Base-by-base conservation (phyloP, 2,888 invertebrate species). In the Agrochola lota region DNA sequence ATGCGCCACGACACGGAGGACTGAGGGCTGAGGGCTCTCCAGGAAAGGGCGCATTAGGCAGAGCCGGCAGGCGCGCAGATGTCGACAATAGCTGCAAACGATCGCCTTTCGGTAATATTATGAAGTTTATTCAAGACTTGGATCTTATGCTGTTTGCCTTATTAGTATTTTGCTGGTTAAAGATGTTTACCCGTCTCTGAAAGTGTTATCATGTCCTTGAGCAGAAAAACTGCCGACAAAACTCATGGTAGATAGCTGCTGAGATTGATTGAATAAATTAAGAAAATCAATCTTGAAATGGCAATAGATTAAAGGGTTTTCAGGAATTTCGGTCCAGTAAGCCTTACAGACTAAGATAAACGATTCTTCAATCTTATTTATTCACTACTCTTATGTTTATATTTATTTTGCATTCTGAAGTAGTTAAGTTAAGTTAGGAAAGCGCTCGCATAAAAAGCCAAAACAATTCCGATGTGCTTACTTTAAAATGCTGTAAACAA, bases 51-150 rank as follows among this genome's bases (percentile, higher is more conserved):
- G 49, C 81, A 71, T 74, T 76, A 72, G 60, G 60, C 26, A 55
- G 64, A 68, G 83, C 46, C 83, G 83, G 71, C 64, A 71, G 68
- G 83, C 66, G 69, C 72, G 46, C 74, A 83, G 69, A 66, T 83
- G 83, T 15, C 20, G 69, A 62, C 79, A 69, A 83, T 83, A 72
- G 72, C 71, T 72, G 17, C 63, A 40, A 69, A 77, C 66, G 72
- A 77, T 30, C 67, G 35, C 35, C 43, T 64, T 57, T 35, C 57
- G 3, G 30, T 68, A 43, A 40, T 64, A 55, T 63, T 40, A 23
- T 40, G 57, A 70, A 68, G 63, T 82, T 82, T 71, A 57, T 77
- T 64, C 59, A 20, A 57, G 43, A 46, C 59, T 57, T 15, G 20
- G 2, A 55, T 52, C n/a, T 57, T 59, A 59, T 35, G 26, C 35